Evolutionary conservation across 2,888 invertebrate species (phyloP).

Genomic region (Tipula vernalis): DNA sequence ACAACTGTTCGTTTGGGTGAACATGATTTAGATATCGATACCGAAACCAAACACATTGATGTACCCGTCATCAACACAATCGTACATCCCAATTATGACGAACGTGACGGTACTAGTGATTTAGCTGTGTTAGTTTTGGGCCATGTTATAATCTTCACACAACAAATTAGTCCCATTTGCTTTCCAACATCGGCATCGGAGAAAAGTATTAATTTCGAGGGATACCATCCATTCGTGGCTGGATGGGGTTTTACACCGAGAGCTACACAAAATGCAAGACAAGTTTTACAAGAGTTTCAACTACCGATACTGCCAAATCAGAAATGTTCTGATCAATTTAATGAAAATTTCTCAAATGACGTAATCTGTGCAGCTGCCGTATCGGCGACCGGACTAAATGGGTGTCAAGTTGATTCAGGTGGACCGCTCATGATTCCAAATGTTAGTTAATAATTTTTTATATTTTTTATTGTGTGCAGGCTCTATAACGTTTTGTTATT

Average conservation of each 20-base stretch:
- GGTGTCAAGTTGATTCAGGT: slow-evolving; percentile 34
- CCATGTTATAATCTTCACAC: neutral
- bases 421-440: slow-evolving; percentile 32
- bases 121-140: slow-evolving; percentile 45
- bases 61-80: slow-evolving; percentile 39
- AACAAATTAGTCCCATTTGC: slow-evolving; percentile 55
- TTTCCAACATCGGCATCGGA: slow-evolving; percentile 47
- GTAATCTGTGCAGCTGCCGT: slow-evolving; percentile 30
- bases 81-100: slow-evolving; percentile 25
- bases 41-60: slow-evolving; percentile 45
- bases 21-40: slow-evolving; percentile 50
- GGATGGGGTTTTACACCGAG: slow-evolving; percentile 43
- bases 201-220: slow-evolving; percentile 42
- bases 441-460: neutral
- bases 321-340: slow-evolving; percentile 40
- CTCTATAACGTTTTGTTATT: neutral
- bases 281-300: slow-evolving; percentile 51
- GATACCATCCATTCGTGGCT: slow-evolving; percentile 52
- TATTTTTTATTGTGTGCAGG: neutral
- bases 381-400: slow-evolving; percentile 24
- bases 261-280: slow-evolving; percentile 45
- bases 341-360: slow-evolving; percentile 28
- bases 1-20: slow-evolving; percentile 64
- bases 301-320: slow-evolving; percentile 53
- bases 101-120: slow-evolving; percentile 50